These are phyloP conservation scores for Dinomys branickii DNA, from an alignment of 2,113 vertebrate genomes.

Conservation along the genomic window DNA sequence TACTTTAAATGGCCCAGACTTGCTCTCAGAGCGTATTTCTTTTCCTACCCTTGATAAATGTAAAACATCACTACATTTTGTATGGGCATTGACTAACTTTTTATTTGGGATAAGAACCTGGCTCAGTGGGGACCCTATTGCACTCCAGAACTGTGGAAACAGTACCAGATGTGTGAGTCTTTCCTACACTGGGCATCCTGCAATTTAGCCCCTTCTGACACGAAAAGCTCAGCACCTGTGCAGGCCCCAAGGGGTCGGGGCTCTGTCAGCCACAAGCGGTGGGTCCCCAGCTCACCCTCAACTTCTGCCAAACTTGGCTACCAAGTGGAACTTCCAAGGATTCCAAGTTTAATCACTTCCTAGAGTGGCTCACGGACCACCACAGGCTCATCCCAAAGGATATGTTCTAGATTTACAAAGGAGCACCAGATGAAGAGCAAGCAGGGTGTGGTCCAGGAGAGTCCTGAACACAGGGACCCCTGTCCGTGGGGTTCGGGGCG, in stretches of 20 bases:
- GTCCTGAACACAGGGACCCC: too few relatives aligned
- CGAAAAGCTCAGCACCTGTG: neutral
- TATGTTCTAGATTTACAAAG: neutral
- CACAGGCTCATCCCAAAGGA: neutral
- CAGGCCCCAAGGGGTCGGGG: neutral
- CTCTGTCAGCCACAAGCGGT: neutral
- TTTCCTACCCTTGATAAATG: neutral
- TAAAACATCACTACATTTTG: neutral
- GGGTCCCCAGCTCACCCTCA: neutral
- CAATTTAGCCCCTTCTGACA: neutral
- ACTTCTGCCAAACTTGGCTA: neutral
- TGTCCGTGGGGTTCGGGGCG: neutral
- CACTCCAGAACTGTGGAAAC: neutral
- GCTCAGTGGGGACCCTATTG: neutral
- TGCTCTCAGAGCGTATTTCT: neutral
- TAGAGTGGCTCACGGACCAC: neutral
- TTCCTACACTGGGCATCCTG: neutral
- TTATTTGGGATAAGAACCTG: neutral
- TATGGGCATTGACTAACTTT: neutral
- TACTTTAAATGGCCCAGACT: neutral
- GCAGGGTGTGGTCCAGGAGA: neutral
- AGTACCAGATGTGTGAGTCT: neutral
- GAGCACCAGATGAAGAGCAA: neutral
- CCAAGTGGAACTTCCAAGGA: neutral
- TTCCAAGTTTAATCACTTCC: neutral